Evolutionary conservation across 2,888 invertebrate species (phyloP).

Genomic region (Euplexia lucipara): DNA sequence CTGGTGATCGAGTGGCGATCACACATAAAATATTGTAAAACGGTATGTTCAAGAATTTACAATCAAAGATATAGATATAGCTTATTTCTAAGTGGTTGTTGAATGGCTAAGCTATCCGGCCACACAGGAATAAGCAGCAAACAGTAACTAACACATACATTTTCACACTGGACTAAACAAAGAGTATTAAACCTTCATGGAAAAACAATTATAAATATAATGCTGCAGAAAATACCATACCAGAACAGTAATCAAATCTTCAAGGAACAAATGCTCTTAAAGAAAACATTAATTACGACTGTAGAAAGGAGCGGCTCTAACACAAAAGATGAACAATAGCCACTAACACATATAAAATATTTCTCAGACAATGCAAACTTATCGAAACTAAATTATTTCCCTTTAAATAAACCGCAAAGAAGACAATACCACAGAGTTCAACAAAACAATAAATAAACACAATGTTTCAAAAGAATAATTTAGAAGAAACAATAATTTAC

Average conservation of each 20-base stretch:
- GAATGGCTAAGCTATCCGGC: neutral
- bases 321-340: slow-evolving; percentile 61
- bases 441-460: slow-evolving; percentile 60
- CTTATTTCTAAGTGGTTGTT: neutral
- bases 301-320: slow-evolving; percentile 31
- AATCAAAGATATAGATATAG: slow-evolving; percentile 1
- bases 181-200: slow-evolving; percentile 21
- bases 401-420: slow-evolving; percentile 51
- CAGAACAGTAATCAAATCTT: slow-evolving; percentile 44
- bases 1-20: slow-evolving; percentile 42
- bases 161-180: slow-evolving; percentile 24
- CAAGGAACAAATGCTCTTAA: slow-evolving; percentile 29
- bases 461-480: slow-evolving; percentile 58
- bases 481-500: slow-evolving; percentile 60
- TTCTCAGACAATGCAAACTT: slow-evolving; percentile 56
- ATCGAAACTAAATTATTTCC: slow-evolving; percentile 47
- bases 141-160: neutral
- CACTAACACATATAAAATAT: slow-evolving; percentile 50
- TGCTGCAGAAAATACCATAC: slow-evolving; percentile 28
- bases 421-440: slow-evolving; percentile 53
- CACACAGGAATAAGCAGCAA: neutral
- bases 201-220: neutral
- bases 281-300: slow-evolving; percentile 55
- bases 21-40: slow-evolving; percentile 29
- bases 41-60: slow-evolving; percentile 7